phyloP scores from a whole-genome alignment of 2,113 vertebrate species.

The Hippopotamus amphibius region DNA sequence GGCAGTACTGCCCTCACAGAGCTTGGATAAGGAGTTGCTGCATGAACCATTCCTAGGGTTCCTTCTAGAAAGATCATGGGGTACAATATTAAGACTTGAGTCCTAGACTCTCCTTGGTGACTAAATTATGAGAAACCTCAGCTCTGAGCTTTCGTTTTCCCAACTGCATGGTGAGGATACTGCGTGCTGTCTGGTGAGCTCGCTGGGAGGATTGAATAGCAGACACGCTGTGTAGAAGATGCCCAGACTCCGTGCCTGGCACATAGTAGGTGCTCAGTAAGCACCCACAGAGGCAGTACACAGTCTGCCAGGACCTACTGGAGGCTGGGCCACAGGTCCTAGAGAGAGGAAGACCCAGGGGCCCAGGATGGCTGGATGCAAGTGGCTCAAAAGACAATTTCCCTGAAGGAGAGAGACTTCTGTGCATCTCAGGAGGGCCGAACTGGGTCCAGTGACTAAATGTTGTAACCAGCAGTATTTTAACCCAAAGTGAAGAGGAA shows the following conservation, averaged over 20 bases:
- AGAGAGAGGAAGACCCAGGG: neutral
- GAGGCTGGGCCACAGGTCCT: rapidly evolving
- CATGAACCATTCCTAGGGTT: neutral
- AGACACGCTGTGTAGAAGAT: rapidly evolving
- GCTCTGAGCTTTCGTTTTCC: neutral
- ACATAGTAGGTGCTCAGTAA: neutral
- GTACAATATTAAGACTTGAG: neutral
- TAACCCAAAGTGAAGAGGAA: neutral
- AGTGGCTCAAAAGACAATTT: neutral
- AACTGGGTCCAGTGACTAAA: no score
- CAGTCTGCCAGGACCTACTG: no score
- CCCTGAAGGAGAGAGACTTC: neutral
- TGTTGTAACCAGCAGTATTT: neutral
- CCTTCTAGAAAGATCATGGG: neutral
- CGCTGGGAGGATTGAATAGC: neutral
- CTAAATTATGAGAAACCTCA: neutral
- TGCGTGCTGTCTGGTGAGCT: neutral
- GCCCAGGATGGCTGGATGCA: neutral
- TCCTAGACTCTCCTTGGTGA: neutral
- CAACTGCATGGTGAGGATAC: no score
- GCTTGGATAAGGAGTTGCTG: neutral
- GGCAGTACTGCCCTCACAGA: rapidly evolving
- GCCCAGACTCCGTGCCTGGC: neutral
- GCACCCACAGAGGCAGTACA: neutral
- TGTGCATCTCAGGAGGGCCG: neutral